A percentile compares a stretch with the other conserved stretches of the same genome.
These are phyloP conservation scores for Clunio marinus DNA, from an alignment of 2,888 invertebrate species.

Conservation along the genomic window DNA sequence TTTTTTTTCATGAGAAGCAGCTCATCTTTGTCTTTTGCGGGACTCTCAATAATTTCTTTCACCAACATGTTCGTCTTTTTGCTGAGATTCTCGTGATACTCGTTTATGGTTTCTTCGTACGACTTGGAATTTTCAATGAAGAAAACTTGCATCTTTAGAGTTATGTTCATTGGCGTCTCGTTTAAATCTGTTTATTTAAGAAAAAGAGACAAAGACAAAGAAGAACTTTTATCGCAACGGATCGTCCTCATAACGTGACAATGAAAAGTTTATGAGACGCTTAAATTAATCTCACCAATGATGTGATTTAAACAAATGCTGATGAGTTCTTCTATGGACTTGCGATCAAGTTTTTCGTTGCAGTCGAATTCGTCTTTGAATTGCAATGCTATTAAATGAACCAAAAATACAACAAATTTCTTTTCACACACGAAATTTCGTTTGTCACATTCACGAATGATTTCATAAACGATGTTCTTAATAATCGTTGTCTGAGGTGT, in stretches of 20 bases:
- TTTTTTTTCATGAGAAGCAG: constrained; percentile 62
- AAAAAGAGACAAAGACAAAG: not conserved
- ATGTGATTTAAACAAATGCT: constrained; percentile 4
- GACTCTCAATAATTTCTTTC: constrained; percentile 26
- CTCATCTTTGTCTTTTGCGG: constrained; percentile 47
- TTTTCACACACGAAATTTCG: constrained; percentile 31
- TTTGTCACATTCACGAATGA: constrained; percentile 40
- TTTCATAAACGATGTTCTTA: constrained; percentile 48
- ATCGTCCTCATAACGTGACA: too few species aligned
- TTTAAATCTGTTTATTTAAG: constrained; percentile 25
- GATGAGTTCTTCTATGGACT: constrained; percentile 28
- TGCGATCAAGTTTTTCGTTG: constrained; percentile 32
- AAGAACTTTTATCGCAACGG: too few species aligned
- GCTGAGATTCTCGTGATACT: constrained; percentile 18
- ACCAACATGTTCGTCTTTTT: constrained; percentile 31
- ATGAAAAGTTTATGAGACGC: not conserved
- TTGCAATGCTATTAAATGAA: constrained; percentile 36
- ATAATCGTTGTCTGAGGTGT: constrained; percentile 23
- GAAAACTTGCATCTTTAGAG: constrained; percentile 40
- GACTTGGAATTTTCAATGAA: constrained; percentile 39
- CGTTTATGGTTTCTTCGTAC: constrained; percentile 25
- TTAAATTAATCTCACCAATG: constrained; percentile 30
- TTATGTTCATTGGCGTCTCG: constrained; percentile 33
- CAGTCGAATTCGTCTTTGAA: constrained; percentile 17
- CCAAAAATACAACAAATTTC: constrained; percentile 23